Evolutionary conservation across 2,797 vertebrate species (phyloP).

Genomic region (Pipistrellus nathusii): DNA sequence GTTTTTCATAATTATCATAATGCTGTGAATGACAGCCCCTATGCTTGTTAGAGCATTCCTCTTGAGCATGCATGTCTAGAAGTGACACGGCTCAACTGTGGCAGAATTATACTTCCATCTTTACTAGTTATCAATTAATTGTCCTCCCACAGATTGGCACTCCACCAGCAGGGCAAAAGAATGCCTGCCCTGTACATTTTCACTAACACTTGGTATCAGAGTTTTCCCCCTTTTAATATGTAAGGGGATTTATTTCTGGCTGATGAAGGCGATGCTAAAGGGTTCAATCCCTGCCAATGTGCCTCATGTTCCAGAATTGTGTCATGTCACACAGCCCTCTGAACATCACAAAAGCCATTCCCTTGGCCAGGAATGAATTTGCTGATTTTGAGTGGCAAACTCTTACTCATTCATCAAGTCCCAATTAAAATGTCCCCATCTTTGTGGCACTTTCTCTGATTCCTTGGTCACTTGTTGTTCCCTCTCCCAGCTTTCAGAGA

Average conservation of each 20-base stretch:
- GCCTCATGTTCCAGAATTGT: constrained; percentile 24
- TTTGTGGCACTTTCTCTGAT: neutral
- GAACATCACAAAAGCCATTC: neutral
- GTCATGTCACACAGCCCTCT: neutral
- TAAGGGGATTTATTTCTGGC: constrained; percentile 61
- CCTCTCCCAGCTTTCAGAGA: neutral
- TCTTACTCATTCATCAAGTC: constrained; percentile 24
- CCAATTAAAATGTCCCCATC: neutral
- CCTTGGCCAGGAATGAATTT: neutral
- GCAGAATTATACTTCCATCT: neutral
- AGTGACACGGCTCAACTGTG: neutral
- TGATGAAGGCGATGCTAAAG: neutral
- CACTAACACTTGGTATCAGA: neutral
- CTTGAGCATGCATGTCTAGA: neutral
- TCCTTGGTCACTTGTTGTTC: neutral
- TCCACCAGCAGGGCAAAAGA: neutral
- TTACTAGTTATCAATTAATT: neutral
- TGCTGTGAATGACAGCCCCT: neutral
- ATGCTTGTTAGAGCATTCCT: neutral
- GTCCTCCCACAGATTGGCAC: neutral
- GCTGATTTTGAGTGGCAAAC: neutral
- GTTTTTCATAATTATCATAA: neutral
- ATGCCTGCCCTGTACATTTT: neutral
- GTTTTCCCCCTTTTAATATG: constrained; percentile 13
- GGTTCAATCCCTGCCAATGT: neutral